These are phyloP conservation scores for Alligator mississippiensis DNA, from an alignment of 2,113 vertebrate genomes.

Conservation along the genomic window DNA sequence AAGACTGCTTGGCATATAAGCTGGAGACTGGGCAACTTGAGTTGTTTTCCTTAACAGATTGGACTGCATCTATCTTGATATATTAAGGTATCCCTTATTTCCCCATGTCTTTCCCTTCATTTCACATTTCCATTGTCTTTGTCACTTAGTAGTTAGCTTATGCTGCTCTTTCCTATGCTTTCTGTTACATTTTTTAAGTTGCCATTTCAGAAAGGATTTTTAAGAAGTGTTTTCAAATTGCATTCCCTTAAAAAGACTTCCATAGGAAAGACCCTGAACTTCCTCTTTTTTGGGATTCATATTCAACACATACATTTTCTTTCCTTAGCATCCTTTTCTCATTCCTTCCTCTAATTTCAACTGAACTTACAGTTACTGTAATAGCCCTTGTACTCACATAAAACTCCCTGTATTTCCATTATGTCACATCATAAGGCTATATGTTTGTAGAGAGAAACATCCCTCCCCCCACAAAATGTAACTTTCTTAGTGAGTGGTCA, in stretches of 20 bases:
- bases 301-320: rapidly evolving
- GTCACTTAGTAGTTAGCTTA: not conserved
- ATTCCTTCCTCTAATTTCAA: not conserved
- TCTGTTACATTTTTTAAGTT: not conserved
- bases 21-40: not conserved
- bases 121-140: not conserved
- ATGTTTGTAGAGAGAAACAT: not conserved
- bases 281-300: not conserved
- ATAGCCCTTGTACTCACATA: not conserved
- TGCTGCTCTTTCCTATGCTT: not conserved
- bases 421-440: rapidly evolving
- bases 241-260: not conserved
- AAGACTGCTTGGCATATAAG: not conserved
- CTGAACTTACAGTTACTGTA: not conserved
- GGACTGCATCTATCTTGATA: not conserved
- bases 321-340: not conserved
- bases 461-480: not conserved
- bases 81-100: not conserved
- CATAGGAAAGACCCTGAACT: not conserved
- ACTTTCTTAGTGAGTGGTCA: not conserved
- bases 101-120: rapidly evolving
- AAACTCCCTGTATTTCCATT: not conserved
- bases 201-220: not conserved
- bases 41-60: not conserved
- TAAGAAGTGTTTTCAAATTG: not conserved